A percentile compares a stretch with the other conserved stretches of the same genome.
Conservation (phyloP, 2,888 invertebrate genomes). For the Eretmocerus hayati region DNA sequence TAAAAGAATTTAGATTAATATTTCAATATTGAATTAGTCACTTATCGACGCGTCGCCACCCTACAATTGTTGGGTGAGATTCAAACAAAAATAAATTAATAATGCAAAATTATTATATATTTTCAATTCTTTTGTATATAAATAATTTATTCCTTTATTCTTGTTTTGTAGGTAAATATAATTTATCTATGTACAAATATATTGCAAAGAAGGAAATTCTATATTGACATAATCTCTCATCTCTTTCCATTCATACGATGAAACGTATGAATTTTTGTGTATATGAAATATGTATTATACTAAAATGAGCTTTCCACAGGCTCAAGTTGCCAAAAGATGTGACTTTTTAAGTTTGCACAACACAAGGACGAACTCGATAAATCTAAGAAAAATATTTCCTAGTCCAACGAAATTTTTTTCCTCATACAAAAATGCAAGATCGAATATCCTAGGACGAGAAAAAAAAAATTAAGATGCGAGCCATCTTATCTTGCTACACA, state of each 20-base stretch:
- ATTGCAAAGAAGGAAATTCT: slow-evolving; percentile 28
- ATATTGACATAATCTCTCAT: slow-evolving; percentile 22
- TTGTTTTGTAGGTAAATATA: slow-evolving; percentile 27
- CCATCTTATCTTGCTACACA: slow-evolving; percentile 15
- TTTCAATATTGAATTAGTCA: no score
- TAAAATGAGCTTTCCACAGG: slow-evolving; percentile 43
- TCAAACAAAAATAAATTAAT: slow-evolving; percentile 20
- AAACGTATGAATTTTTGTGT: slow-evolving; percentile 20
- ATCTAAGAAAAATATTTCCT: no score
- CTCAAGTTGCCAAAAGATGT: slow-evolving; percentile 46
- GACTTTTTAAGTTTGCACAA: no score
- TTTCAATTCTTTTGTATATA: slow-evolving; percentile 30
- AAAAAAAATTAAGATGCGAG: slow-evolving; percentile 17
- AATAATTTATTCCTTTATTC: slow-evolving; percentile 35
- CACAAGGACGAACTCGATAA: no score
- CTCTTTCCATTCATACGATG: slow-evolving; percentile 18
- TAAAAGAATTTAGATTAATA: no score
- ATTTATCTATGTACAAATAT: slow-evolving; percentile 30
- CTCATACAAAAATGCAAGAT: slow-evolving; percentile 19
- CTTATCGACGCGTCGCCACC: slow-evolving; percentile 42
- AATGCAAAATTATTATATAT: slow-evolving; percentile 16
- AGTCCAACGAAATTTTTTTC: no score
- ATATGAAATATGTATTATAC: slow-evolving; percentile 23
- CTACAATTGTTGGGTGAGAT: slow-evolving; percentile 27
- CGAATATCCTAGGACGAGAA: slow-evolving; percentile 31